phyloP scores from a whole-genome alignment of 2,888 invertebrate genomes.

The Calameuta filiformis region DNA sequence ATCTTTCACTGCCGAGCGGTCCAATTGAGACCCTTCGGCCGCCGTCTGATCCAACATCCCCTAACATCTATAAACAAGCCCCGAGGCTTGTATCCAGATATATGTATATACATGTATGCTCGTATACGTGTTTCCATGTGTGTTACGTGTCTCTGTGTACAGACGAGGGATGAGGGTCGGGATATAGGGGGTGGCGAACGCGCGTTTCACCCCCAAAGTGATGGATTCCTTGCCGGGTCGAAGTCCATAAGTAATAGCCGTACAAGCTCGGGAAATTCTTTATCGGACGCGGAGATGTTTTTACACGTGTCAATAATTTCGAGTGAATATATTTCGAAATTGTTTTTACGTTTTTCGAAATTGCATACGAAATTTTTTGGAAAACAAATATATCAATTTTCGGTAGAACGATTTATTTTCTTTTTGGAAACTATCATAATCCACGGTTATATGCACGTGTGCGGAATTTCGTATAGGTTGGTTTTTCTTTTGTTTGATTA shows the following conservation, averaged over 20 bases:
- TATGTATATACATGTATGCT: neutral
- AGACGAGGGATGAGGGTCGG: neutral
- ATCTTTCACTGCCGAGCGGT: conserved; percentile 57
- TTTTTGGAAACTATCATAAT: too few species aligned
- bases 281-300: neutral
- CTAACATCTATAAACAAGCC: conserved; percentile 50
- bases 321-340: too few species aligned
- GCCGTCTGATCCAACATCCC: conserved; percentile 44
- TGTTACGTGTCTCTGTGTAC: too few species aligned
- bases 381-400: too few species aligned
- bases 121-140: neutral
- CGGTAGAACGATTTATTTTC: too few species aligned
- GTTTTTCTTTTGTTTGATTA: too few species aligned
- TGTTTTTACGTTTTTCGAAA: too few species aligned
- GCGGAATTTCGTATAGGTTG: too few species aligned
- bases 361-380: too few species aligned
- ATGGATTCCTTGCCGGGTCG: conserved; percentile 35
- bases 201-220: conserved; percentile 28
- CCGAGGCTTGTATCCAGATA: neutral
- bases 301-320: neutral
- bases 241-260: conserved; percentile 36
- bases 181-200: conserved; percentile 24
- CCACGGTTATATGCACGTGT: too few species aligned
- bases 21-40: conserved; percentile 53
- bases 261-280: neutral